A percentile compares a stretch with the other conserved stretches of the same genome.
Conservation (phyloP, 1,140 invertebrate species). For the Mactra quadrangularis region DNA sequence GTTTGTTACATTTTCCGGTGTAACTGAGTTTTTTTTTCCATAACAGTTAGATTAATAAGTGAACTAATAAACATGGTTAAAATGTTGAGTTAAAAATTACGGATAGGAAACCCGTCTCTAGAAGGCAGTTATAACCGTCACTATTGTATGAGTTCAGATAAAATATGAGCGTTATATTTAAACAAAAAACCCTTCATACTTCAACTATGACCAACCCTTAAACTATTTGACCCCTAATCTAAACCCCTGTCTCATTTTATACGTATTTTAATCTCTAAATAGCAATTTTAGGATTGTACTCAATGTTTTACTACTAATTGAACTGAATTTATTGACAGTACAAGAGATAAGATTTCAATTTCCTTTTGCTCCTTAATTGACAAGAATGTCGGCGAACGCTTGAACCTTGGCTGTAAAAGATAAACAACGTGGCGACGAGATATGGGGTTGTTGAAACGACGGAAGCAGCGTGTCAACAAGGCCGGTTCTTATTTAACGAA, state of each 20-base stretch:
- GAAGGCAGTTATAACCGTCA: too few species aligned
- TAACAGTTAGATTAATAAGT: too few species aligned
- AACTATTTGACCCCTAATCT: conserved; percentile 42
- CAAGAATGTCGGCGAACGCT: conserved; percentile 25
- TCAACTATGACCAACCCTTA: conserved; percentile 14
- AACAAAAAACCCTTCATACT: too few species aligned
- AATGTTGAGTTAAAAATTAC: too few species aligned
- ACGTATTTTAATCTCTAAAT: conserved; percentile 44
- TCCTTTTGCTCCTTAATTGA: conserved; percentile 34
- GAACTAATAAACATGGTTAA: too few species aligned
- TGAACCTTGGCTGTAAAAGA: conserved; percentile 7
- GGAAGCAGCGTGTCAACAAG: conserved; percentile 31
- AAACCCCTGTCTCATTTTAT: conserved; percentile 36
- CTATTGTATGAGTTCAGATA: too few species aligned
- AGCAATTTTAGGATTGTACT: conserved; percentile 35
- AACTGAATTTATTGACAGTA: conserved; percentile 42
- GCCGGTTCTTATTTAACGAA: conserved; percentile 17
- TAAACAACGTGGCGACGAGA: conserved; percentile 31
- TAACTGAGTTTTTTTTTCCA: too few species aligned
- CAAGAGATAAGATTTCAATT: conserved; percentile 45
- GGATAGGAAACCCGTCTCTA: too few species aligned
- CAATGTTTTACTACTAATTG: conserved; percentile 13
- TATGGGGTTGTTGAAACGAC: neutral
- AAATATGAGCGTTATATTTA: too few species aligned
- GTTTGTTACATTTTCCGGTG: too few species aligned